Evolutionary conservation across 2,113 vertebrate genomes (phyloP), one percentile per base, ranked within the genome.

Genomic region (Drymodes brunneopygia): DNA sequence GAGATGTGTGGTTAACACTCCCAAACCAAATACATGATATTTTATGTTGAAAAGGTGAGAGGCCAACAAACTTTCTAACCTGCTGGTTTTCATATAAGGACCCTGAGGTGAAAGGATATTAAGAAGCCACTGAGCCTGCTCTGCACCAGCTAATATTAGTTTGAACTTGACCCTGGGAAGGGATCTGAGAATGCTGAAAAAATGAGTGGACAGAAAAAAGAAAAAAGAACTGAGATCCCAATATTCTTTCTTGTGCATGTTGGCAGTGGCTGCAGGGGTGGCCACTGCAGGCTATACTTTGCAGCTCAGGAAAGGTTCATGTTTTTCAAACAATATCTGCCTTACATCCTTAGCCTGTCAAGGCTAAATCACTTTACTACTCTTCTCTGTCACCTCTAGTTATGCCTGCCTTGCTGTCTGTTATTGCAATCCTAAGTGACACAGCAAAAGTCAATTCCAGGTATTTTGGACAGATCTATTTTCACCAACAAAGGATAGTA

Each of bases 401-500:
- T 94, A 72, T 44, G 45, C 78, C 66, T 85, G 75, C 90, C 51
- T 65, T 66, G 11, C 45, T 82, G 40, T 27, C 40, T 57, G 81
- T 40, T 50, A 91, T 6, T 86, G 67, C 38, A 90, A 79, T 38
- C 84, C 69, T 80, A 65, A 94, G 74, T 36, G 51, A 92, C 60
- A 93, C 2, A 22, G 81, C 17, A 83, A 9, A 61, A 95, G 54
- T 60, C 65, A 95, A 0, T 44, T 78, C 44, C 70, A 92, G 71
- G 20, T 92, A 65, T 73, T 95, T 96, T 9, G 60, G 86, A 94
- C 93, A 86, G 78, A 86, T 88, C 27, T 88, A 33, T 90, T 81
- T 93, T 9, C 40, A 95, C 50, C 31, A 89, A 27, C 51, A 70
- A 74, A 80, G 53, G 11, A 48, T 3, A 71, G 60, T 15, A 29